Conservation (phyloP, 2,797 vertebrate genomes). For the Catostomus latipinnis region DNA sequence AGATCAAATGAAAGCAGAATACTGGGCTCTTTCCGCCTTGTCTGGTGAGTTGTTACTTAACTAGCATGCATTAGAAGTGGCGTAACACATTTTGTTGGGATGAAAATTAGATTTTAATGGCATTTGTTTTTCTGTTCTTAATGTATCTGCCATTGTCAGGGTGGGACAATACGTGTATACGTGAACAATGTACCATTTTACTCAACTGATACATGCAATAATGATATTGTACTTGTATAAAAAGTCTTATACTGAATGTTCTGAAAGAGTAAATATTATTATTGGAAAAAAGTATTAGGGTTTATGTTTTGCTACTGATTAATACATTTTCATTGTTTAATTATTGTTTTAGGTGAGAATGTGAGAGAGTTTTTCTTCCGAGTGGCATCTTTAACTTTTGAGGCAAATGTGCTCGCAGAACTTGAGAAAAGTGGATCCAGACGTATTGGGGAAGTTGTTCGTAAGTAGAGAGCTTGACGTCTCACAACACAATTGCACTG, state of each 20-base stretch:
- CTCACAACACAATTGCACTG: not conserved
- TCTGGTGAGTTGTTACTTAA: constrained; percentile 78
- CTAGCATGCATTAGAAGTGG: no score
- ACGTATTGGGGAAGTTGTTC: constrained; percentile 90
- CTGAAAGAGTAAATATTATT: no score
- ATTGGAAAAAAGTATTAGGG: not conserved
- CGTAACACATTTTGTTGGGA: no score
- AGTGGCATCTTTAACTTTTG: constrained; percentile 91
- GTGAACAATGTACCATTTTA: no score
- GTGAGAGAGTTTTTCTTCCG: constrained; percentile 96
- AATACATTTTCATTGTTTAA: not conserved
- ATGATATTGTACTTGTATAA: no score
- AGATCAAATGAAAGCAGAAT: constrained; percentile 91
- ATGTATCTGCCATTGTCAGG: no score
- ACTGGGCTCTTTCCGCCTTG: constrained; percentile 92
- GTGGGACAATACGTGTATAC: no score
- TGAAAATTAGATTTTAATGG: no score
- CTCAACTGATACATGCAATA: no score
- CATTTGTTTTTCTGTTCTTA: no score
- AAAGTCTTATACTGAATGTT: no score
- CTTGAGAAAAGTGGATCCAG: constrained; percentile 88
- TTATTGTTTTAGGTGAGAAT: constrained; percentile 84
- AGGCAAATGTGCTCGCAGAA: constrained; percentile 90
- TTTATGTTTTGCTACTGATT: not conserved
- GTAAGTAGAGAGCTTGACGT: constrained; percentile 79